Evolutionary conservation across 1,140 invertebrate species (phyloP), one percentile per base, ranked within the genome.

Genomic region (Battus philenor): DNA sequence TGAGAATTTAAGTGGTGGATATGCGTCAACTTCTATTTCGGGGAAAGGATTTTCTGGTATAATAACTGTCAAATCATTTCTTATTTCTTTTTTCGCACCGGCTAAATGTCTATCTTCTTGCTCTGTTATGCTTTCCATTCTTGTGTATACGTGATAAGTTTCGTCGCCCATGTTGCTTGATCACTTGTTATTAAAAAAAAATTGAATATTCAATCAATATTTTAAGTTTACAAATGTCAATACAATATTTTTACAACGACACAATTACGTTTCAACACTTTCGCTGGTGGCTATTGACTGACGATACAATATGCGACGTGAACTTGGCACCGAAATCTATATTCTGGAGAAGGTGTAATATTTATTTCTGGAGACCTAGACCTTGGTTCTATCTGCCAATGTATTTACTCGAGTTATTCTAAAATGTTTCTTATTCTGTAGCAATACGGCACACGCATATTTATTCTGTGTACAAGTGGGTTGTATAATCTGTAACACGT

Each of bases 1-100:
- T 0, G 89, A 89, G 62, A 90, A 91, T 55, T 91, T 91, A 58
- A 87, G 86, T 0, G 90, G 89, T 9, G 87, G 86, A 45, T 87
- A 87, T 4, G 82, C 70, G 13, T 86, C 82, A 0, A 87, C 77
- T 61, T 73, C 76, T 45, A 82, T 82, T 38, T 86, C 85, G 8
- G 85, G 82, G 41, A 87, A 86, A 3, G 77, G 81, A 33, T 83
- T 84, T 57, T 86, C 79, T 15, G 79, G 80, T 52, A 85, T 86
- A 4, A 86, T 68, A 11, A 82, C 71, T 9, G 68, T 70, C 15
- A 83, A 50, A 8, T 82, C 79, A 30, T 83, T 83, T 12, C 79
- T 56, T 18, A 69, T 70, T 51, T 85, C 81, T 17, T 80, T 82
- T 38, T 44, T 74, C 0, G 81, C 81, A 11, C 81, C 81, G 2